phyloP scores from a whole-genome alignment of 1,140 invertebrate species.

The Hirudo medicinalis region DNA sequence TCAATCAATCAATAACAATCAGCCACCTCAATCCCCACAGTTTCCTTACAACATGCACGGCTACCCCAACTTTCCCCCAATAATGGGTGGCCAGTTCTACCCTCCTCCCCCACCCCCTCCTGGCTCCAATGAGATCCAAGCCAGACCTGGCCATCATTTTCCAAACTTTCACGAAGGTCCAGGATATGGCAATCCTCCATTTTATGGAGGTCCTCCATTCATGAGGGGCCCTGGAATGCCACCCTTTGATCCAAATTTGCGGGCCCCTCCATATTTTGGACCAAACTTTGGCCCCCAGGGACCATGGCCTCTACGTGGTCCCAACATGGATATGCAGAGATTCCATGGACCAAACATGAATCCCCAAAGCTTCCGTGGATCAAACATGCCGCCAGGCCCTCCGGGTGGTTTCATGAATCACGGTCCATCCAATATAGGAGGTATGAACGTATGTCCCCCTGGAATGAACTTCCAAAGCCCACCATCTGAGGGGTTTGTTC shows the following conservation, averaged over 20 bases:
- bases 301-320: too few relatives aligned
- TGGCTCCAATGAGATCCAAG: conserved; percentile 4
- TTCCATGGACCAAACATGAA: too few relatives aligned
- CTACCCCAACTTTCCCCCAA: conserved; percentile 2
- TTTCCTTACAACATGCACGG: background rate
- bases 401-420: background rate
- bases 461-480: background rate
- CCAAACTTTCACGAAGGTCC: background rate
- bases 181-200: conserved; percentile 11
- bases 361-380: too few relatives aligned
- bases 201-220: background rate
- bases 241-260: too few relatives aligned
- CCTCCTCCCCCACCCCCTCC: conserved; percentile 5
- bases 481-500: conserved; percentile 3
- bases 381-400: background rate
- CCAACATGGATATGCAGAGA: too few relatives aligned
- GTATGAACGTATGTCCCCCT: too few relatives aligned
- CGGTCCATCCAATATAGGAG: background rate
- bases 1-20: conserved; percentile 8
- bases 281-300: too few relatives aligned
- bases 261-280: too few relatives aligned
- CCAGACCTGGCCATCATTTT: conserved; percentile 12
- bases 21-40: background rate
- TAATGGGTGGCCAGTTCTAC: conserved; percentile 16
- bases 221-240: too few relatives aligned